Conservation (phyloP, 2,888 invertebrate species). For the Polymixis flavicincta region DNA sequence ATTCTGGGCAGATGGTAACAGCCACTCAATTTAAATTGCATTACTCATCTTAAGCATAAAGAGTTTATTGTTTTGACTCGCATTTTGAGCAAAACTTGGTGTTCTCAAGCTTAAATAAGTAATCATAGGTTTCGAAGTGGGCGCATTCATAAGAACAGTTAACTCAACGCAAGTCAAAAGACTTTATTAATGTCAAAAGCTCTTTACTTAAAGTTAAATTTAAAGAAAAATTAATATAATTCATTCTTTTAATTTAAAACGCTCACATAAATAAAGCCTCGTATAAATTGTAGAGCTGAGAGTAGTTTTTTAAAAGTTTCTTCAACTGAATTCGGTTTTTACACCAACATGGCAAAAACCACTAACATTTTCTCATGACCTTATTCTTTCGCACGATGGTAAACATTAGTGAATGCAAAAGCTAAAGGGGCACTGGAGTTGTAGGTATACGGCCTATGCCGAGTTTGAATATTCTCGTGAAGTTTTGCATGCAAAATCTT, state of each 20-base stretch:
- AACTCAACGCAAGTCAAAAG: constrained; percentile 16
- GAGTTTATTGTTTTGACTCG: constrained; percentile 36
- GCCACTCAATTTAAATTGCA: constrained; percentile 60
- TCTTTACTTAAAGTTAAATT: constrained; percentile 18
- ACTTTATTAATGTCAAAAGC: constrained; percentile 19
- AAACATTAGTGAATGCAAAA: constrained; percentile 58
- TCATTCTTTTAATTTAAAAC: constrained; percentile 25
- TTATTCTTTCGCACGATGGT: constrained; percentile 54
- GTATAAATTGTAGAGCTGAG: constrained; percentile 19
- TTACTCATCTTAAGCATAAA: constrained; percentile 33
- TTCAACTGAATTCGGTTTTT: constrained; percentile 28
- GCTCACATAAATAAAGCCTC: constrained; percentile 13
- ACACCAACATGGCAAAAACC: constrained; percentile 36
- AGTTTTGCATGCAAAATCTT: constrained; percentile 65
- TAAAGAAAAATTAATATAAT: constrained; percentile 26
- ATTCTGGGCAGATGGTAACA: constrained; percentile 71
- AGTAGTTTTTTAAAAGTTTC: constrained; percentile 29
- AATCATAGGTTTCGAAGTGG: constrained; percentile 5
- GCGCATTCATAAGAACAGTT: constrained; percentile 12
- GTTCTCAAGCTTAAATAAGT: constrained; percentile 3
- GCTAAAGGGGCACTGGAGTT: constrained; percentile 45
- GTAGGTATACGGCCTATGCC: constrained; percentile 49
- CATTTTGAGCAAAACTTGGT: constrained; percentile 14
- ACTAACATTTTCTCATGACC: constrained; percentile 52
- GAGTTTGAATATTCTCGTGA: constrained; percentile 66